Base-by-base conservation (phyloP, 2,113 vertebrate genomes). In the Perca fluviatilis region DNA sequence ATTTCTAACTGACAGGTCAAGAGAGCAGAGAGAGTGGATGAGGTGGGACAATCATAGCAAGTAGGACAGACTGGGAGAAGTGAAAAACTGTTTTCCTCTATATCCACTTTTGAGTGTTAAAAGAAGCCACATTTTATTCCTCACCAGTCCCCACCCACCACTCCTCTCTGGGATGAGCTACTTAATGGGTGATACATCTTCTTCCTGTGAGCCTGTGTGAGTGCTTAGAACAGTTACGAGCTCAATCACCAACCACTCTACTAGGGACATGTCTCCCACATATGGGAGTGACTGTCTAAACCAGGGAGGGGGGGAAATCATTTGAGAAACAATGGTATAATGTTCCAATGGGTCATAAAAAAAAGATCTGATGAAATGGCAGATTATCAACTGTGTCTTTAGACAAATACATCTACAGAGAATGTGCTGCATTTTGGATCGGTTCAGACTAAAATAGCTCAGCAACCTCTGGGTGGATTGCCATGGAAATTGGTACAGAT, bases 181-280 rank as follows among this genome's bases (percentile, higher is more conserved):
- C 76, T 49, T 81, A 84, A 91, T 86, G 74, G 89, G 85, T 65
- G 36, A 93, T 91, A 76, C 58, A 86, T 90, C 88, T 91, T 84
- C 69, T 80, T 83, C 87, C 79, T 54, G 77, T 40, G 33, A 75
- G 53, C 83, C 82, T 78, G 50, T 79, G 85, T 84, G 86, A 87
- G 83, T 80, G 87, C 77, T 87, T 87, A 85, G 88, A 91, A 82
- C 82, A 58, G 83, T 93, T 91, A 86, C 61, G 63, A 87, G 82
- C 84, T 89, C 91, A 92, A 92, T 91, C 71, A 92, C 93, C 90
- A 93, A 64, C 30, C 47, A 11, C 78, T 79, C 65, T 50, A 66
- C 80, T 46, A 4, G 54, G 60, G 70, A 82, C 75, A 16, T 7
- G 56, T 23, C 68, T 82, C 68, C 43, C 63, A 77, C 67, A 61